Percentiles rank a stretch among this genome's conserved stretches.
Conservation (phyloP, 2,113 vertebrate genomes). For the Apodemus sylvaticus region DNA sequence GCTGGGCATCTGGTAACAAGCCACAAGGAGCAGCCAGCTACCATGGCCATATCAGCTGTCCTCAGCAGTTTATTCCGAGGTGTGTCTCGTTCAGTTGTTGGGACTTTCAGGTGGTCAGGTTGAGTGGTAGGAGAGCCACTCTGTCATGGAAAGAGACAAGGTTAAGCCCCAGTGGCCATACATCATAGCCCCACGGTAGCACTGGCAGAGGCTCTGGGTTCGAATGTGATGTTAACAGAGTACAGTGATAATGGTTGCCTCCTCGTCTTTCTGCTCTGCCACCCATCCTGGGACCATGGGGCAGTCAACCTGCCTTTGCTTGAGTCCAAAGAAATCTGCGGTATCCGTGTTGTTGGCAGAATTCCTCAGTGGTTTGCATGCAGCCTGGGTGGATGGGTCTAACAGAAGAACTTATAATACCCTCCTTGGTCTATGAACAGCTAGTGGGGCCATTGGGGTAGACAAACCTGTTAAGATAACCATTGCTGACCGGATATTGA, state of each 20-base stretch:
- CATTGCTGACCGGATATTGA: too few species aligned
- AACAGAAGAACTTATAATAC: background rate
- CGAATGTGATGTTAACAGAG: background rate
- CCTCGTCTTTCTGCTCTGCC: background rate
- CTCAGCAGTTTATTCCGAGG: background rate
- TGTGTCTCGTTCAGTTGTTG: constrained; percentile 11
- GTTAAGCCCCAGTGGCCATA: background rate
- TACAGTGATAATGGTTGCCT: background rate
- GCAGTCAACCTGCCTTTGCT: background rate
- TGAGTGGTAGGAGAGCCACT: background rate
- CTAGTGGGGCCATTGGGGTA: too few species aligned
- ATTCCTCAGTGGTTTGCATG: background rate
- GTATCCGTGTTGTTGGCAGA: background rate
- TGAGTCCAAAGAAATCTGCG: background rate
- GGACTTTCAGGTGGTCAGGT: background rate
- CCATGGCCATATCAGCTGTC: background rate
- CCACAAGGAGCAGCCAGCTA: background rate
- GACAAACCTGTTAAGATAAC: background rate
- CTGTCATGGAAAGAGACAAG: background rate
- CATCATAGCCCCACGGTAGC: background rate
- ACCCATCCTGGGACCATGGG: background rate
- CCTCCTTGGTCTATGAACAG: background rate
- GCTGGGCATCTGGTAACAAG: background rate
- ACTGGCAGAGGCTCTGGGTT: background rate
- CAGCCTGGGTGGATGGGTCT: background rate